Conservation (phyloP, 2,888 invertebrate genomes). For the Sinodicranocentrus sp. region DNA sequence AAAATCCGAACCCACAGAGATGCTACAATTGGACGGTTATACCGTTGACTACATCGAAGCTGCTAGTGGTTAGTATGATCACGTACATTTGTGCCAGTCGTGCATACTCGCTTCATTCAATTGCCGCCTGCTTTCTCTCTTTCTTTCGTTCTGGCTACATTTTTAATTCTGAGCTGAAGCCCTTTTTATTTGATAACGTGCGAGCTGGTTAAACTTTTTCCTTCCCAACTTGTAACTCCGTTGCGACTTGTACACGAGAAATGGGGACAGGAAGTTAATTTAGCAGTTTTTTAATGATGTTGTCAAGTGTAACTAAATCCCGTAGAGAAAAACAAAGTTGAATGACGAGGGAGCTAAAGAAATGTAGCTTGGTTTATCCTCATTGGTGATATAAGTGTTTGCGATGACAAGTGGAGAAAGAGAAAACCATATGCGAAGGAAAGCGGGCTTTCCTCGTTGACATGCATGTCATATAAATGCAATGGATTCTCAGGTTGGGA, state of each 20-base stretch:
- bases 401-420: no score
- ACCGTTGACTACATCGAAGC: conserved; percentile 99
- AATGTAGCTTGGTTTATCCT: not conserved
- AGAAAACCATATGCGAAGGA: no score
- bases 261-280: conserved; percentile 35
- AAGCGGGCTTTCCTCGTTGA: no score
- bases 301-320: not conserved
- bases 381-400: not conserved
- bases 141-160: not conserved
- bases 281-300: conserved; percentile 24
- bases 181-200: not conserved
- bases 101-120: not conserved
- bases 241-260: not conserved
- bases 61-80: conserved; percentile 86
- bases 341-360: conserved; percentile 22
- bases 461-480: no score
- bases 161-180: not conserved
- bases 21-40: conserved; percentile 99
- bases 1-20: conserved; percentile 99
- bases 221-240: not conserved
- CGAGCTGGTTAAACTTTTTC: not conserved
- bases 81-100: not conserved
- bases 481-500: no score
- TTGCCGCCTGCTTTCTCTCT: not conserved
- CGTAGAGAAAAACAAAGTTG: conserved; percentile 12